Percentiles rank a stretch among this genome's conserved stretches.
These are phyloP conservation scores for Ellobius talpinus DNA, from an alignment of 2,113 vertebrate genomes.

Conservation along the genomic window DNA sequence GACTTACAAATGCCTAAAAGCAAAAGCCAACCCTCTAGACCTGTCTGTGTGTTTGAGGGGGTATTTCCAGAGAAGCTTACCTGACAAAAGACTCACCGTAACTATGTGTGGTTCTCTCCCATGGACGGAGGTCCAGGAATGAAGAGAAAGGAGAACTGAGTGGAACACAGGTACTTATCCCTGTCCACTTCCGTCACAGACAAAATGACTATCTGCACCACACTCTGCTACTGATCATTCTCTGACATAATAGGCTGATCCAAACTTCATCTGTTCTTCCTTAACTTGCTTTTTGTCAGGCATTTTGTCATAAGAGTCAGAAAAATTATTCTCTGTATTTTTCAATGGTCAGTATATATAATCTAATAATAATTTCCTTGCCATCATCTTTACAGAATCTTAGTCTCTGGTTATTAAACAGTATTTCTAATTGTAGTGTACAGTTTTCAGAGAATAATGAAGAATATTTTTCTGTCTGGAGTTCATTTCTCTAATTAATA, in stretches of 20 bases:
- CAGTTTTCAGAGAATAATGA: not conserved
- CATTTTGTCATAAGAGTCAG: not conserved
- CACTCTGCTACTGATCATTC: accelerated
- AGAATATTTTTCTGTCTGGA: not conserved
- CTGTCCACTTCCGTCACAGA: not conserved
- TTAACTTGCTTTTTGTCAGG: not conserved
- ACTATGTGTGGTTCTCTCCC: not conserved
- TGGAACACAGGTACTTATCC: not conserved
- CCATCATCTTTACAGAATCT: not conserved
- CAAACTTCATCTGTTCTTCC: not conserved
- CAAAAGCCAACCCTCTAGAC: not conserved
- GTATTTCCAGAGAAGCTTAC: not conserved
- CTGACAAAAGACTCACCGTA: not conserved
- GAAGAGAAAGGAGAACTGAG: not conserved
- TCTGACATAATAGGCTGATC: not conserved
- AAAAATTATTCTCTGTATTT: not conserved
- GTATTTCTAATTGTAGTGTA: not conserved
- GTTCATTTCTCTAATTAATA: not conserved
- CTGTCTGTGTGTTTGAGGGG: not conserved
- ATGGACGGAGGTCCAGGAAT: not conserved
- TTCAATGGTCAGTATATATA: not conserved
- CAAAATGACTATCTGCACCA: accelerated
- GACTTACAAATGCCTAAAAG: not conserved
- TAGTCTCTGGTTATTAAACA: not conserved
- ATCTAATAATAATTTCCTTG: not conserved